A percentile compares a stretch with the other conserved stretches of the same genome.
Conservation (phyloP, 2,797 vertebrate species). For the Onychomys leucogaster region DNA sequence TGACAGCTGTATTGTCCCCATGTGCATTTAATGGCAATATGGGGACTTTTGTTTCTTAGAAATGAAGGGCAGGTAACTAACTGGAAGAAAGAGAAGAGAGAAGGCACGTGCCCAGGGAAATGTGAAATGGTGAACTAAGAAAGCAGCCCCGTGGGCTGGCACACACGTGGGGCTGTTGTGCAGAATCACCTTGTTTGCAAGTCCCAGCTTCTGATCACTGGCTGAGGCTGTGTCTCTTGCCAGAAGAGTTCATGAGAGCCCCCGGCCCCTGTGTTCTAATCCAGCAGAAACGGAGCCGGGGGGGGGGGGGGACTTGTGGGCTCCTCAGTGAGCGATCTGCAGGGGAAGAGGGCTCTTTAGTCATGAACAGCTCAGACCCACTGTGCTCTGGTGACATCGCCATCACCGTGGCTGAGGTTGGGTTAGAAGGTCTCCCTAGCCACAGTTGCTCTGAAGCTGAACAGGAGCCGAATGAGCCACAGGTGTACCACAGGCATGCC, state of each 20-base stretch:
- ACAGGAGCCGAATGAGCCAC: rapidly evolving
- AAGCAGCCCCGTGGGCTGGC: not conserved
- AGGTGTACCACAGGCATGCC: rapidly evolving
- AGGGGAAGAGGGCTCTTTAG: not conserved
- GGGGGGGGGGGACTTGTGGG: not conserved
- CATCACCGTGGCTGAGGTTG: not conserved
- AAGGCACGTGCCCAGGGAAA: not conserved
- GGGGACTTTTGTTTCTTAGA: constrained; percentile 15
- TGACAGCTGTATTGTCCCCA: not conserved
- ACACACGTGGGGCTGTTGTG: rapidly evolving
- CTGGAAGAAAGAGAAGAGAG: not conserved
- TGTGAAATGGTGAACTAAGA: not conserved
- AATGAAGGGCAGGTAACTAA: not conserved
- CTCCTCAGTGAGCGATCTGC: not conserved
- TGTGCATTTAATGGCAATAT: not conserved
- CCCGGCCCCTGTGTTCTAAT: not conserved
- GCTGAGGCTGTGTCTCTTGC: not conserved
- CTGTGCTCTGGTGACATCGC: not conserved
- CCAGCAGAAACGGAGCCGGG: not conserved
- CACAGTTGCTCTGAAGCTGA: not conserved
- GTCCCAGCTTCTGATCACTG: rapidly evolving
- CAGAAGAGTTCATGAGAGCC: not conserved
- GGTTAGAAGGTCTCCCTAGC: not conserved
- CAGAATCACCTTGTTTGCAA: not conserved
- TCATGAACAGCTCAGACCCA: too few species aligned